These are phyloP conservation scores for Hydriomena furcata DNA, from an alignment of 2,888 invertebrate species.

Conservation along the genomic window DNA sequence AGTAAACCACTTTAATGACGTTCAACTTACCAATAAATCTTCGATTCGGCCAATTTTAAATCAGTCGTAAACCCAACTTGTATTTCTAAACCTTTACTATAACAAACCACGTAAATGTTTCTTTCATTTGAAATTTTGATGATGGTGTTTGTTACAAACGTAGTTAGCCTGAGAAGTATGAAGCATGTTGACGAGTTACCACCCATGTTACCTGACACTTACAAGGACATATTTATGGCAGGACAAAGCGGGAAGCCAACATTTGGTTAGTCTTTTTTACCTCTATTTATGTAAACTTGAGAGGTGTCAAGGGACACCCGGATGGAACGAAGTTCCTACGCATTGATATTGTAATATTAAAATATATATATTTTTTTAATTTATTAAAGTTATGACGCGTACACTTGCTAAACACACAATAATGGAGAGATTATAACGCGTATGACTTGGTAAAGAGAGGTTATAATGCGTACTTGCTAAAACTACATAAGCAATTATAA, in stretches of 20 bases:
- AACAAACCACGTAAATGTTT: conserved; percentile 2
- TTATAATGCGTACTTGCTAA: no score
- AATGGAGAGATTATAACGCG: no score
- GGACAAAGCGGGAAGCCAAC: conserved; percentile 39
- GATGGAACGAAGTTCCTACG: no score
- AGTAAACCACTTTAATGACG: conserved; percentile 21
- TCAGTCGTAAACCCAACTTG: conserved; percentile 15
- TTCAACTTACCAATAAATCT: conserved; percentile 26
- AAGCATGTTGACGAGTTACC: not conserved
- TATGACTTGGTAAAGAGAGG: no score
- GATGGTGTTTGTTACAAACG: not conserved
- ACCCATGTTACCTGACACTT: conserved; percentile 32
- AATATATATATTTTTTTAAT: no score
- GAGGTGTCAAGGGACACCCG: no score
- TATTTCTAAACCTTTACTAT: conserved; percentile 1
- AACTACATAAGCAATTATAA: no score
- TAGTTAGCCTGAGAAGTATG: not conserved
- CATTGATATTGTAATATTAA: no score
- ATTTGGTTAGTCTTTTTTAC: conserved; percentile 44
- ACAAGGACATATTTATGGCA: conserved; percentile 49
- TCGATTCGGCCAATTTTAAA: conserved; percentile 24
- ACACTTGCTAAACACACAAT: no score
- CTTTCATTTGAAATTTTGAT: conserved; percentile 1
- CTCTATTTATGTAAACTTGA: no score
- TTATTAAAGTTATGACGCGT: no score